These are phyloP conservation scores for Minunthozetes semirufus DNA, from an alignment of 2,888 invertebrate genomes.

Conservation along the genomic window DNA sequence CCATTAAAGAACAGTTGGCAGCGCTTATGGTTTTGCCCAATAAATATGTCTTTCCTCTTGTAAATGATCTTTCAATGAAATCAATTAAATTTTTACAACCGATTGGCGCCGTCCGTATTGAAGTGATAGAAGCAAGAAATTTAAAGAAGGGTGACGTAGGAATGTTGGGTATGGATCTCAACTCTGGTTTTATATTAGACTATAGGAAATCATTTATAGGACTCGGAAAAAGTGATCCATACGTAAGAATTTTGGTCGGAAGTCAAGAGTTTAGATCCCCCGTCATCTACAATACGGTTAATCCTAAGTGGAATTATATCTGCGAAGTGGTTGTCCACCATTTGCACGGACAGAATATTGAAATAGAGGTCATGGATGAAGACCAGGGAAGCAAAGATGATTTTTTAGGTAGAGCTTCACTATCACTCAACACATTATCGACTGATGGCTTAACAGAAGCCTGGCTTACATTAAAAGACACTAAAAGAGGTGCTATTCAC, in stretches of 20 bases:
- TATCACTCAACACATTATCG: slow-evolving; percentile 54
- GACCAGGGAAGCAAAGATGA: slow-evolving; percentile 86
- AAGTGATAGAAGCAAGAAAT: slow-evolving; percentile 88
- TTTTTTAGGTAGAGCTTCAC: slow-evolving; percentile 72
- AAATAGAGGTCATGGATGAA: slow-evolving; percentile 57
- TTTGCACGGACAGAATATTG: slow-evolving; percentile 47
- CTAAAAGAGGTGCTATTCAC: slow-evolving; percentile 88
- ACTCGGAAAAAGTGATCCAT: slow-evolving; percentile 96
- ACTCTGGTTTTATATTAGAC: background rate
- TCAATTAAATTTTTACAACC: slow-evolving; percentile 42
- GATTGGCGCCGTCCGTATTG: slow-evolving; percentile 81
- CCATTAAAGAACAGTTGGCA: slow-evolving; percentile 83
- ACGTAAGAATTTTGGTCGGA: slow-evolving; percentile 79
- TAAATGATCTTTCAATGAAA: slow-evolving; percentile 55
- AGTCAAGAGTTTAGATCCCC: slow-evolving; percentile 88
- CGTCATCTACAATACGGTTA: slow-evolving; percentile 84
- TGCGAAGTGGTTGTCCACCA: slow-evolving; percentile 62
- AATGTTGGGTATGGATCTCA: slow-evolving; percentile 54
- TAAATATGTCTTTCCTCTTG: slow-evolving; percentile 81
- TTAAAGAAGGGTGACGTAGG: slow-evolving; percentile 93
- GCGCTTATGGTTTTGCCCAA: slow-evolving; percentile 92
- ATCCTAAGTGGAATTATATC: slow-evolving; percentile 95
- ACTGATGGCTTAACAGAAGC: slow-evolving; percentile 66
- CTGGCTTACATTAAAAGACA: slow-evolving; percentile 93
- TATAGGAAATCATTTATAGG: slow-evolving; percentile 50